Evolutionary conservation across 2,888 invertebrate genomes (phyloP).

Genomic region (Pammene aurita): DNA sequence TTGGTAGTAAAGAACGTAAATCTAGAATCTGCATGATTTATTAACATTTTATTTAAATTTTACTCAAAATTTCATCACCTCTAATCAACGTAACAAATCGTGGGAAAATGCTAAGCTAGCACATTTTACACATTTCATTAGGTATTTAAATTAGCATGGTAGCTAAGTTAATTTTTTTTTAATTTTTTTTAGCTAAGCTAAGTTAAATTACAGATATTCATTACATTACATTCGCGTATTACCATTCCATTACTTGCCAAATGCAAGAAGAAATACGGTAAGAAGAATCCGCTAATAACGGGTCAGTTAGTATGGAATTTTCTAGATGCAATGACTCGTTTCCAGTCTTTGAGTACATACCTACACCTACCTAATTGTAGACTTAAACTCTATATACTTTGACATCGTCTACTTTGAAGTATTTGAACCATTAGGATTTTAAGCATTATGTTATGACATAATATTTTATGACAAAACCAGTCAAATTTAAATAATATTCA

Average conservation of each 20-base stretch:
- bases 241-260: too few relatives aligned
- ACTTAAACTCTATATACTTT: too few relatives aligned
- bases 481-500: constrained; percentile 20
- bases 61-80: not conserved
- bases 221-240: too few relatives aligned
- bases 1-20: not conserved
- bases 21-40: not conserved
- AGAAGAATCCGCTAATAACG: too few relatives aligned
- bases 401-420: not conserved
- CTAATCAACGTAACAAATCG: constrained; percentile 4
- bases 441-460: constrained; percentile 8
- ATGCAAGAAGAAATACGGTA: too few relatives aligned
- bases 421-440: not conserved
- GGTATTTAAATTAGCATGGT: not conserved
- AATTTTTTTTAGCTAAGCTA: too few relatives aligned
- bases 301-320: too few relatives aligned
- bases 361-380: too few relatives aligned
- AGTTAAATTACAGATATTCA: not conserved
- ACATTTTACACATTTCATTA: not conserved
- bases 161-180: too few relatives aligned
- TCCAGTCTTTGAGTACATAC: too few relatives aligned
- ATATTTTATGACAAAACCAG: not conserved
- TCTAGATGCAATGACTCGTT: too few relatives aligned
- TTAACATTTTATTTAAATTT: not conserved
- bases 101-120: constrained; percentile 4